Evolutionary conservation across 2,888 invertebrate genomes (phyloP).

Genomic region (Julus scandinavius): DNA sequence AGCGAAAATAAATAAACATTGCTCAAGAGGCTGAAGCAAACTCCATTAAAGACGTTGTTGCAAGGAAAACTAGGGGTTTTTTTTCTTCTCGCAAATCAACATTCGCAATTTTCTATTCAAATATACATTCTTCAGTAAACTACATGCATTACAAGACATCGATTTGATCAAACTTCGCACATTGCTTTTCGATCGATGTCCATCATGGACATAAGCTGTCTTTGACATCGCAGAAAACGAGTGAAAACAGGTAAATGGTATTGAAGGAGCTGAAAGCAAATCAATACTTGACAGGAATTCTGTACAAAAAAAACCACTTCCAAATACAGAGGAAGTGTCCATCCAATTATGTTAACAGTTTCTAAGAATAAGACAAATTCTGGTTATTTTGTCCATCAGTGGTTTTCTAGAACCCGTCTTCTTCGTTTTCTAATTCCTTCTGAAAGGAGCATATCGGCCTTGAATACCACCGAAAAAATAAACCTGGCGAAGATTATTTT

Average conservation of each 20-base stretch:
- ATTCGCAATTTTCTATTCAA: conserved; percentile 38
- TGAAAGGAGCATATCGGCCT: background rate
- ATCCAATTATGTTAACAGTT: background rate
- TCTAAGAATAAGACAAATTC: background rate
- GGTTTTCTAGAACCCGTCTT: background rate
- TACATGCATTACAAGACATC: background rate
- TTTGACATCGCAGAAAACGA: conserved; percentile 33
- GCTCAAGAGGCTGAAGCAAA: background rate
- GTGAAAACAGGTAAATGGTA: conserved; percentile 20
- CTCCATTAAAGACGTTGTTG: background rate
- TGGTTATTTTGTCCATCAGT: background rate
- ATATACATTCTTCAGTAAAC: background rate
- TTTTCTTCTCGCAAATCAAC: background rate
- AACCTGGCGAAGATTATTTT: background rate
- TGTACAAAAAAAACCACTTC: background rate
- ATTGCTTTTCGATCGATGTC: conserved; percentile 24
- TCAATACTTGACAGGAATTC: conserved; percentile 30
- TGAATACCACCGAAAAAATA: background rate
- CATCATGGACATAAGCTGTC: background rate
- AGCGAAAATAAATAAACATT: conserved; percentile 5
- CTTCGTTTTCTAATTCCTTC: too few relatives aligned
- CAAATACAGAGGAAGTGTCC: background rate
- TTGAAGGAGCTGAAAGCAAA: conserved; percentile 30
- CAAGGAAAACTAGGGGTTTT: background rate
- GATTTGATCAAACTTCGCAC: background rate